Evolutionary conservation across 2,113 vertebrate species (phyloP).

Genomic region (Clarias magur): DNA sequence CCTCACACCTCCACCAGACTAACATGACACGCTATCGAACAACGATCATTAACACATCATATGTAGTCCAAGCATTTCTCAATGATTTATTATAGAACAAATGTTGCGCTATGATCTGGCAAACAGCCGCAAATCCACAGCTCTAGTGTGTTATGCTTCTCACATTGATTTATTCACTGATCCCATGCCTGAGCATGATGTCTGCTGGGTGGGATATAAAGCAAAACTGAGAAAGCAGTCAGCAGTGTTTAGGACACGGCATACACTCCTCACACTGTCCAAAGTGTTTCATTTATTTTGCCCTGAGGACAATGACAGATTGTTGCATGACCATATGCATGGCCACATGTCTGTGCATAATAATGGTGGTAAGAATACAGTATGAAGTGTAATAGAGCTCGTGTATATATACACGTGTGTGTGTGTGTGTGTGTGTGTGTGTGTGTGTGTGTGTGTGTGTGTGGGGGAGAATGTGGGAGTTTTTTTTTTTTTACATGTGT

Average conservation of each 20-base stretch:
- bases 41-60: slow-evolving; percentile 36
- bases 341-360: neutral
- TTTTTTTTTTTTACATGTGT: neutral
- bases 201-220: slow-evolving; percentile 21
- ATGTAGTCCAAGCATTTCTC: slow-evolving; percentile 18
- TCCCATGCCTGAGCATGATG: slow-evolving; percentile 12
- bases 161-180: slow-evolving; percentile 37
- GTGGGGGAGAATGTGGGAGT: neutral
- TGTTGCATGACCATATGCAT: slow-evolving; percentile 1
- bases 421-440: no score
- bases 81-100: slow-evolving; percentile 35
- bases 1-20: slow-evolving; percentile 7
- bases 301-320: neutral
- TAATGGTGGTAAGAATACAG: neutral
- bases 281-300: slow-evolving; percentile 10
- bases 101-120: slow-evolving; percentile 35
- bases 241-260: slow-evolving; percentile 12
- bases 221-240: slow-evolving; percentile 31
- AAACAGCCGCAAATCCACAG: slow-evolving; percentile 18
- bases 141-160: slow-evolving; percentile 28
- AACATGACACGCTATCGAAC: neutral
- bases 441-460: neutral
- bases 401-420: no score
- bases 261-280: neutral
- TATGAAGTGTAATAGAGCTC: neutral